Conservation (phyloP, 2,797 vertebrate genomes). For the Lagodon rhomboides region DNA sequence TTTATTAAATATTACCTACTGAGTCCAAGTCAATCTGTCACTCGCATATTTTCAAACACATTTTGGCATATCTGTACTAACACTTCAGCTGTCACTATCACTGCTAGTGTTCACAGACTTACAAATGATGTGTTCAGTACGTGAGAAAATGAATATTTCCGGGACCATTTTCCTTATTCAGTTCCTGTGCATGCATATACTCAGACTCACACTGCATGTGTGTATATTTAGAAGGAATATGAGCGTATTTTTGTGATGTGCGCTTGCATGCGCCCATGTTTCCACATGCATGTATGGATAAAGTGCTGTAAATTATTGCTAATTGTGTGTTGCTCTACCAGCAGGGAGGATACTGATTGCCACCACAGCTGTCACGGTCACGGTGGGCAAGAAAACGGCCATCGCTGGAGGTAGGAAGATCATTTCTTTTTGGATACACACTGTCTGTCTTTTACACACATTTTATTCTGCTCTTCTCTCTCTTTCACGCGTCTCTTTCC, state of each 20-base stretch:
- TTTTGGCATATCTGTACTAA: slow-evolving; percentile 24
- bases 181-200: slow-evolving; percentile 25
- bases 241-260: background rate
- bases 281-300: slow-evolving; percentile 10
- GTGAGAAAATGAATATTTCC: slow-evolving; percentile 8
- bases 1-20: slow-evolving; percentile 38
- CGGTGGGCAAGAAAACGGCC: slow-evolving; percentile 90
- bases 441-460: slow-evolving; percentile 13
- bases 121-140: background rate
- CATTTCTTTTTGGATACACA: background rate
- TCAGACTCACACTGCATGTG: slow-evolving; percentile 33
- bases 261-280: slow-evolving; percentile 8
- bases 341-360: slow-evolving; percentile 88
- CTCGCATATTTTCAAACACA: slow-evolving; percentile 43
- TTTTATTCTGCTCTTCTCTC: background rate
- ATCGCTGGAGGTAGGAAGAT: slow-evolving; percentile 94
- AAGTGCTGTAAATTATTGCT: slow-evolving; percentile 1
- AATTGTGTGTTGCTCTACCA: slow-evolving; percentile 73
- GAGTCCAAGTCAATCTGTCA: slow-evolving; percentile 44
- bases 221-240: background rate
- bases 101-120: background rate
- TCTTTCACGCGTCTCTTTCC: background rate
- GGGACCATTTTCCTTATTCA: background rate
- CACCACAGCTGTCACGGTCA: slow-evolving; percentile 90
- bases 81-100: slow-evolving; percentile 27